These are phyloP conservation scores for Melipona bicolor DNA, from an alignment of 2,888 invertebrate species.

Conservation along the genomic window DNA sequence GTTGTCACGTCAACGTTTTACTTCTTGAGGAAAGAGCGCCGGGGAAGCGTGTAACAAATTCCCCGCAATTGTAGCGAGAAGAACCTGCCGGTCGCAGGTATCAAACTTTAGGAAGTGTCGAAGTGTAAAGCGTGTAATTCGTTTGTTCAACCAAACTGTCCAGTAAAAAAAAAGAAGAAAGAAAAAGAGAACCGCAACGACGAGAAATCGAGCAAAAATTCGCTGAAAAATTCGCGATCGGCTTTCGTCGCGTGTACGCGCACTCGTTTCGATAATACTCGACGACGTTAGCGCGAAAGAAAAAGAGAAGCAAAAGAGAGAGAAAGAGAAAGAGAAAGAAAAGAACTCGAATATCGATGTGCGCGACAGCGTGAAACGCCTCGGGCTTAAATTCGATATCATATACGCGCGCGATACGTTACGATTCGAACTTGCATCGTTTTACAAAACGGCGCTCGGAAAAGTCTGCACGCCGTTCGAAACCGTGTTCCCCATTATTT, in stretches of 20 bases:
- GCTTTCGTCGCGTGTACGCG: not conserved
- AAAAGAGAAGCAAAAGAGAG: not conserved
- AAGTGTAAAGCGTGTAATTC: conserved; percentile 40
- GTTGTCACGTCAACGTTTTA: conserved; percentile 37
- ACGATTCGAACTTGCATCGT: not conserved
- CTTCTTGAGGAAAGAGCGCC: conserved; percentile 6
- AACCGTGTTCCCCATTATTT: conserved; percentile 5
- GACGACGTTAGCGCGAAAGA: not conserved
- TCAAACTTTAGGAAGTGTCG: conserved; percentile 49
- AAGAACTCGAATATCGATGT: not conserved
- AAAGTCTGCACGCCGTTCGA: conserved; percentile 8
- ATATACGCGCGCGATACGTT: not conserved
- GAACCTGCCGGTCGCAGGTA: conserved; percentile 43
- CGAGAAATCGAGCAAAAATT: conserved; percentile 4
- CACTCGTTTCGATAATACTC: not conserved
- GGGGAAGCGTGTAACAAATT: conserved; percentile 51
- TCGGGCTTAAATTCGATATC: not conserved
- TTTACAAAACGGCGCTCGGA: not conserved
- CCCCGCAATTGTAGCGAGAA: conserved; percentile 31
- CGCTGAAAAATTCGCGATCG: conserved; percentile 5
- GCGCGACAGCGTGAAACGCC: not conserved
- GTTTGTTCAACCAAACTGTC: conserved; percentile 34
- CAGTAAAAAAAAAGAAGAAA: not conserved
- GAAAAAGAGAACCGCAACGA: not conserved
- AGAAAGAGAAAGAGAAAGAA: not conserved